A percentile compares a stretch with the other conserved stretches of the same genome.
Evolutionary conservation across 2,888 invertebrate species (phyloP).

Genomic region (Acrobeloides nanus): DNA sequence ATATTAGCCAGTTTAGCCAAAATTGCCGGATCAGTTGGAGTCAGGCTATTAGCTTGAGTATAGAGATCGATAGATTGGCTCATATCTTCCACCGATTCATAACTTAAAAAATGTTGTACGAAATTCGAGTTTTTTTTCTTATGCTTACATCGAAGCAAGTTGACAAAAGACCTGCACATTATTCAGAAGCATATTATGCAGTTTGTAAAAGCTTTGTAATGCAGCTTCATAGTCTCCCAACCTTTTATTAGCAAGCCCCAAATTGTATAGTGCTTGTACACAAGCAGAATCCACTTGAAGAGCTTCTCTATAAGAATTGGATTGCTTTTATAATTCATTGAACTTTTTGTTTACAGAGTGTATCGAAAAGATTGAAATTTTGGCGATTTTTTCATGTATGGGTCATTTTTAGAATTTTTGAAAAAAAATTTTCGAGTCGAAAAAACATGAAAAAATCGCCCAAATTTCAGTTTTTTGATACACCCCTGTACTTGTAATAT

Average conservation of each 20-base stretch:
- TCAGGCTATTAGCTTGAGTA: constrained; percentile 71
- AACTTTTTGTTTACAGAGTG: not conserved
- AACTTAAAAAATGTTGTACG: constrained; percentile 50
- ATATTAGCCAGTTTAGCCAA: constrained; percentile 80
- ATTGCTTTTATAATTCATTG: not conserved
- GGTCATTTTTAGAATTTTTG: too few species aligned
- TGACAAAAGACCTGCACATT: constrained; percentile 72
- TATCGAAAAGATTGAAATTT: not conserved
- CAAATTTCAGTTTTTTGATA: not conserved
- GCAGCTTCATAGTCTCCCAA: constrained; percentile 68
- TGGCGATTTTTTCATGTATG: not conserved
- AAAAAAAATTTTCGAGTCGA: too few species aligned
- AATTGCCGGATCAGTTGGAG: constrained; percentile 80
- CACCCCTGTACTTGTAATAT: constrained; percentile 27
- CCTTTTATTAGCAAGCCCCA: constrained; percentile 64
- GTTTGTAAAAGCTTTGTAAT: constrained; percentile 71
- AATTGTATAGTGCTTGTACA: constrained; percentile 58
- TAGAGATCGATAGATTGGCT: constrained; percentile 61
- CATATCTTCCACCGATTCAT: constrained; percentile 65
- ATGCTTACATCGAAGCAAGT: constrained; percentile 65
- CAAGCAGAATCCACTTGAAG: constrained; percentile 72
- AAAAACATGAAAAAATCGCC: not conserved
- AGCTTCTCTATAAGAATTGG: constrained; percentile 61
- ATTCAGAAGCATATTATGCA: constrained; percentile 66
- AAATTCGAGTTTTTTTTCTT: not conserved